Evolutionary conservation across 2,113 vertebrate genomes (phyloP), one percentile per base, ranked within the genome.

Genomic region (Mustela lutreola): DNA sequence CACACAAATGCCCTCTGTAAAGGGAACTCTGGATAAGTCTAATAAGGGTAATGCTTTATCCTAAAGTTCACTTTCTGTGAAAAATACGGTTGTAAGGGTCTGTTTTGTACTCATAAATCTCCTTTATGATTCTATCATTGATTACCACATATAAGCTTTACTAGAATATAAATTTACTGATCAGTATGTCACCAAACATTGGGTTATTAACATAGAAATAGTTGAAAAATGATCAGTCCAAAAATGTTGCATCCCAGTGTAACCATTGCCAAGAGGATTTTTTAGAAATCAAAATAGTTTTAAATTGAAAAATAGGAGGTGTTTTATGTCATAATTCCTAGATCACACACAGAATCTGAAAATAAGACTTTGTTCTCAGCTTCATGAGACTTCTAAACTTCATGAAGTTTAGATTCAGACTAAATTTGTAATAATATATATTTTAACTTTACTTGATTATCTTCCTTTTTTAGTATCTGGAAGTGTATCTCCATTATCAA

Each of bases 401-500:
- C 63, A 33, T 67, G 63, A 67, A 67, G 63, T 67, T 67, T 67
- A 67, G 31, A 5, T 67, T 67, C 63, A 67, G 63, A 67, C 63
- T 67, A 16, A 80, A 81, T 58, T 80, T 42, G 16, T 81, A 67
- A 75, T 85, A 96, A 62, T 91, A 31, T 11, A 12, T 85, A 93
- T 93, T 84, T 91, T 96, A 98, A 92, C 33, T 79, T 92, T 60
- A 94, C 22, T 33, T 80, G 62, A 63, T 86, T 12, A 4, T 92
- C 18, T 97, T 87, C 48, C 60, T 96, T 95, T 89, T 95, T 42
- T 97, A 99, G 98, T 76, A 12, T 98, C 97, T 93, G 94, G 98
- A 97, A 98, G 85, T 36, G 0, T 97, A 28, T 98, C 98, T 86
- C 89, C 95, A 26, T 39, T 73, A 1, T 99, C 98, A 81, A 71